Evolutionary conservation across 2,888 invertebrate genomes (phyloP).

Genomic region (Mythimna pallens): DNA sequence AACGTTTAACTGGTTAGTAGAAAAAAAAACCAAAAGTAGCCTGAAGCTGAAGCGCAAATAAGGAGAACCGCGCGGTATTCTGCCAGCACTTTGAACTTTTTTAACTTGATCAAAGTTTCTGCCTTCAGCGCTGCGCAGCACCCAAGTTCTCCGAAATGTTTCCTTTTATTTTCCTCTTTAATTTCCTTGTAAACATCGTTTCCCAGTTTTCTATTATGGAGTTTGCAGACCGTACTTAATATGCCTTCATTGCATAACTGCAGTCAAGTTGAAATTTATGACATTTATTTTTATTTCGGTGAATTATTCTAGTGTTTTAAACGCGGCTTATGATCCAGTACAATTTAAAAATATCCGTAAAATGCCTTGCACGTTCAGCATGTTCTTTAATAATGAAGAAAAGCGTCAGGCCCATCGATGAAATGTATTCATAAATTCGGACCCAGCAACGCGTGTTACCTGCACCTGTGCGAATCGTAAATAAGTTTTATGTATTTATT

Average conservation of each 20-base stretch:
- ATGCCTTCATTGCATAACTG: constrained; percentile 1
- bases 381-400: constrained; percentile 41
- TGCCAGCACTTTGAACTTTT: constrained; percentile 57
- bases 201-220: constrained; percentile 42
- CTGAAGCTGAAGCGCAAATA: constrained; percentile 27
- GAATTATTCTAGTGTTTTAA: background rate
- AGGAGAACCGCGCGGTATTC: constrained; percentile 24
- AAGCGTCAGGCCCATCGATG: constrained; percentile 35
- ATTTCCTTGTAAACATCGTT: constrained; percentile 56
- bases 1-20: background rate
- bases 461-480: constrained; percentile 73
- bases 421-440: constrained; percentile 74
- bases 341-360: background rate
- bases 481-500: constrained; percentile 73
- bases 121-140: constrained; percentile 45
- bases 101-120: constrained; percentile 61
- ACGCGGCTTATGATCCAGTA: background rate
- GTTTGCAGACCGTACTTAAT: constrained; percentile 19
- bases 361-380: background rate
- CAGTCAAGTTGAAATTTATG: background rate
- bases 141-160: constrained; percentile 55
- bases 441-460: constrained; percentile 62
- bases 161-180: constrained; percentile 51
- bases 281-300: background rate
- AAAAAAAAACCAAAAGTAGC: constrained; percentile 7